Base-by-base conservation (phyloP, 2,888 invertebrate genomes). In the Diachrysia chrysitis region DNA sequence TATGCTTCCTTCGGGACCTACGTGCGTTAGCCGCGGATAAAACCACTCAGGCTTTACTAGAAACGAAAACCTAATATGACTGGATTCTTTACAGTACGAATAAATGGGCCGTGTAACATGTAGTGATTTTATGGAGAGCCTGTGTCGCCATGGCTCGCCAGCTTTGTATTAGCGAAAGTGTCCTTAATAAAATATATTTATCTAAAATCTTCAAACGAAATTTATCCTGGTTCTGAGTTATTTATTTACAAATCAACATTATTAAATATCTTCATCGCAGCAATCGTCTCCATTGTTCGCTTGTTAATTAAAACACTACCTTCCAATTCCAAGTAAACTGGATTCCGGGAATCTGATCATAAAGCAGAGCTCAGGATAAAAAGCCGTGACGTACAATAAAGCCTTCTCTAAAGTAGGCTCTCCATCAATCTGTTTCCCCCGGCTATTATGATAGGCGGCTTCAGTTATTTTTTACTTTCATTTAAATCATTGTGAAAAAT, bases 1-100 rank as follows among this genome's bases (percentile, higher is more conserved):
- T 85, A 86, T 85, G 85, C 80, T 84, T 83, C 84, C 83, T 83
- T 67, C 74, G 86, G 83, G 85, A 86, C 69, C 71, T 75, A 79
- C 82, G 78, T 83, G 82, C 76, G 79, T 79, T 78, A 78, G 66
- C 76, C 67, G 59, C 70, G 71, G 66, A 73, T 79, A 59, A 76
- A 82, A 74, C 79, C 81, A 80, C 73, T 79, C 83, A 71, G 71
- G 70, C 66, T 71, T 72, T 72, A 66, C 69, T 70, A 53, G 62
- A 81, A 77, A 69, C 73, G 68, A 73, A 71, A 76, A 76, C 76
- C 82, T 83, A 78, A 78, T 76, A 66, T 57, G 63, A 48, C 72
- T 75, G 69, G 73, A 80, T 68, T 77, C 65, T 82, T 76, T 71
- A 58, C 60, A 63, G 46, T 54, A 69, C 76, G 14, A 66, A 70